Base-by-base conservation (phyloP, 2,797 vertebrate genomes). In the Carduelis carduelis region DNA sequence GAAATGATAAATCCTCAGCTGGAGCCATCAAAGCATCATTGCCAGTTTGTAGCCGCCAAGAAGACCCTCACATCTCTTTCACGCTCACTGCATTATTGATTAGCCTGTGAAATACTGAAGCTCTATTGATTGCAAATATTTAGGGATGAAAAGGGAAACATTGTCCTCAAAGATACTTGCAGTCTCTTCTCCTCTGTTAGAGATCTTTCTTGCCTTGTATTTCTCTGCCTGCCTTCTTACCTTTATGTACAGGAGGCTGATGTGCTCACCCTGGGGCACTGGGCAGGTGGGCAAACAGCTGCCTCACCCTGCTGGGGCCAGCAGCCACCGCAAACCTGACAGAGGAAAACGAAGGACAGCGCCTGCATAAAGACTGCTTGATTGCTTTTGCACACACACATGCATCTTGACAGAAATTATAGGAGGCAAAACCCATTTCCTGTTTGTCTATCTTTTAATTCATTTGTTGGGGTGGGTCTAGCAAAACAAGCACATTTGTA, bases 101-200 rank as follows among this genome's bases (percentile, higher is more conserved):
- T 80, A 95, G n/a, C 83, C 80, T 71, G 85, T 2, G 2, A 94
- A 96, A 93, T 94, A 90, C 77, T 79, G 91, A 82, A 87, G 63
- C 78, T 61, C 26, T 91, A 93, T 90, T 90, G 94, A 96, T 89
- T 87, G 83, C 87, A 96, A 94, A 96, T 96, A 95, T 97, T 97
- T 96, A 96, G 87, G 89, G 80, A 89, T 55, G 83, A 89, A 94
- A 96, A 93, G 74, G 75, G 64, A 91, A 95, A 90, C 39, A 52
- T 37, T 66, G 89, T 75, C 56, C 70, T 94, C n/a, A 6, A 88
- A 90, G 63, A 68, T 74, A 71, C 90, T 82, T 87, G 77, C 66
- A 64, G 59, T 39, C n/a, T 41, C 74, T 66, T 63, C 52, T 71
- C 68, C 47, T 74, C 69, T 72, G 26, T 71, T 37, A 83, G 34